These are phyloP conservation scores for Harlomillsia oculata DNA, from an alignment of 1,140 invertebrate genomes.

Conservation along the genomic window DNA sequence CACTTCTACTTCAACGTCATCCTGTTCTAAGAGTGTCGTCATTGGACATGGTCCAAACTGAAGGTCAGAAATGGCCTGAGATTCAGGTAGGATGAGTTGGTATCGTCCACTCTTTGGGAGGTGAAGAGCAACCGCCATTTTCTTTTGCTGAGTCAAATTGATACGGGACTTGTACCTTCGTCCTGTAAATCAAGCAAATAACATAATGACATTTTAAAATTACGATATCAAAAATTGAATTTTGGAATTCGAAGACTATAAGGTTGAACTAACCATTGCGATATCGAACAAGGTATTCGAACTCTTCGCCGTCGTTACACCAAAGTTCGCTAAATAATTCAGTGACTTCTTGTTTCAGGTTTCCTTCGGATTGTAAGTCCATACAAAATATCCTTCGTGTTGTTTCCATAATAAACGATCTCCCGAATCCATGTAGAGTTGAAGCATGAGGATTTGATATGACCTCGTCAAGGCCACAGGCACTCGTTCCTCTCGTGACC, in stretches of 20 bases:
- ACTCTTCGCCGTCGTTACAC: conserved; percentile 6
- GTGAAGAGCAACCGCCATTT: background rate
- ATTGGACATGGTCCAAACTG: conserved; percentile 8
- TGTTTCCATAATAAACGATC: conserved; percentile 17
- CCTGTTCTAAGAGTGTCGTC: background rate
- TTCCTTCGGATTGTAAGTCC: conserved; percentile 7
- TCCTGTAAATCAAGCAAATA: no score
- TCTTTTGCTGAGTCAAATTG: background rate
- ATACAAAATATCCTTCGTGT: background rate
- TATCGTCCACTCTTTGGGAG: conserved; percentile 13
- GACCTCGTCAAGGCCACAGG: conserved; percentile 11
- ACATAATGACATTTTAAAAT: no score
- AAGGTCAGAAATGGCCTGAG: conserved; percentile 13
- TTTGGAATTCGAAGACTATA: no score
- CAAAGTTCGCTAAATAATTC: conserved; percentile 19
- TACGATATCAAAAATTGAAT: no score
- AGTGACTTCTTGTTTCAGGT: background rate
- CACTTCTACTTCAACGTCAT: conserved; percentile 7
- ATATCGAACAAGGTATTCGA: background rate
- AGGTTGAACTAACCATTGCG: background rate
- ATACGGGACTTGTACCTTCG: no score
- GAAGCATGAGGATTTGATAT: background rate
- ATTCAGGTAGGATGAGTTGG: conserved; percentile 6
- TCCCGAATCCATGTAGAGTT: background rate
- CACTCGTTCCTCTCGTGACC: conserved; percentile 12